Evolutionary conservation across 2,797 vertebrate species (phyloP), one percentile per base, ranked within the genome.

Genomic region (Eurystomus glaucurus): DNA sequence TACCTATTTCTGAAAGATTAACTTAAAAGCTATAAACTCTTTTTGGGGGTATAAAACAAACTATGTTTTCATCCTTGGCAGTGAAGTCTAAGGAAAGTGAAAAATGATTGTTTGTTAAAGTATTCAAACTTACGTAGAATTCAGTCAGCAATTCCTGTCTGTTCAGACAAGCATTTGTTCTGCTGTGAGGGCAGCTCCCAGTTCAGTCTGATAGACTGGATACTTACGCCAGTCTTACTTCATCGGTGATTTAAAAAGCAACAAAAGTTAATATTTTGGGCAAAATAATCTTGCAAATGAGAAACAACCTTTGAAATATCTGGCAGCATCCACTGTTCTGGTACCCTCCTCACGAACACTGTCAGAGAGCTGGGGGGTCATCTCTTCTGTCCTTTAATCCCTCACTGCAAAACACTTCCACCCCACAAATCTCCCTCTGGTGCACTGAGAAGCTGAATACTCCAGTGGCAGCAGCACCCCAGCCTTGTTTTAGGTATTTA

Each of bases 61-160:
- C 31, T 5, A 21, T 10, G 54, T 71, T 78, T 72, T 21, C 17
- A 55, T 87, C 9, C 9, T 74, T 80, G 64, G 29, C 52, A 84
- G 8, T 23, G 25, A 89, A 80, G 64, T 20, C 26, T 41, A 83
- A 88, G 48, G 13, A 85, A 90, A 64, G 39, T 8, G 10, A 86
- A 39, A 87, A 85, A 43, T 57, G 16, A 26, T 79, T 90, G 16
- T 57, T 78, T 90, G 61, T 64, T 52, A 51, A 70, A 84, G 74
- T 58, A 69, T 23, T 92, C 50, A 60, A 82, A 70, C n/a, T 89
- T 74, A 31, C 5, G 92, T 91, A 69, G 60, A 91, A 89, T 87
- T 93, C 64, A 85, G 60, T 60, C 35, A 77, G 39, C 17, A 55
- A 25, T 72, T 88, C 55, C 31, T 71, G 48, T 66, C 68, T 81